Conservation (phyloP, 2,797 vertebrate species). For the Cheirogaleus major region DNA sequence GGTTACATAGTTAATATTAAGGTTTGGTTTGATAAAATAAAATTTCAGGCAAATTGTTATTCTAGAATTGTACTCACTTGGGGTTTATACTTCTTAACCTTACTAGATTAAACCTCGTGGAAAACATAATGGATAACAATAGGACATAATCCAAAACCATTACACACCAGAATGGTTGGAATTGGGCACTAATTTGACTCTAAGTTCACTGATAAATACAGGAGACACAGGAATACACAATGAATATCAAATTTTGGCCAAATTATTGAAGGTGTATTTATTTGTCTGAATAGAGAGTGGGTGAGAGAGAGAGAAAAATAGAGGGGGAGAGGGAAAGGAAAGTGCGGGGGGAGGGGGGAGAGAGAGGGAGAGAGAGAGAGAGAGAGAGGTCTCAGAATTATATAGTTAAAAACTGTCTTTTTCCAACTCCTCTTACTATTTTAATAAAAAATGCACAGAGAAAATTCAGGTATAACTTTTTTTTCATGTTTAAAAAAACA, state of each 20-base stretch:
- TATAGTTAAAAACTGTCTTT: background rate
- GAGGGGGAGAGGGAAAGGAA: background rate
- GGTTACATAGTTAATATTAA: background rate
- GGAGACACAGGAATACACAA: background rate
- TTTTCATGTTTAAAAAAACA: background rate
- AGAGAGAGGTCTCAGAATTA: background rate
- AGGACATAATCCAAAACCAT: background rate
- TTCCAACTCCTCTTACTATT: background rate
- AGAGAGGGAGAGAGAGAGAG: background rate
- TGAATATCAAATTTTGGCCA: background rate
- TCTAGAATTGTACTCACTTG: background rate
- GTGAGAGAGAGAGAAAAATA: background rate
- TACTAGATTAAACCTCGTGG: background rate
- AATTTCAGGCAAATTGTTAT: background rate
- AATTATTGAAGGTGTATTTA: background rate
- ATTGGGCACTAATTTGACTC: background rate
- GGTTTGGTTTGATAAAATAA: background rate
- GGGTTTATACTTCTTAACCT: background rate
- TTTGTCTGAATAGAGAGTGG: background rate
- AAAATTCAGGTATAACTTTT: background rate
- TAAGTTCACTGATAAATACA: background rate
- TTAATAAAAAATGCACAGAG: slow-evolving; percentile 25
- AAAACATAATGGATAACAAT: background rate
- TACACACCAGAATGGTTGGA: background rate
- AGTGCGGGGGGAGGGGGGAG: background rate